A percentile compares a stretch with the other conserved stretches of the same genome.
phyloP scores from a whole-genome alignment of 2,113 vertebrate genomes.

The Emydura subglobosa region DNA sequence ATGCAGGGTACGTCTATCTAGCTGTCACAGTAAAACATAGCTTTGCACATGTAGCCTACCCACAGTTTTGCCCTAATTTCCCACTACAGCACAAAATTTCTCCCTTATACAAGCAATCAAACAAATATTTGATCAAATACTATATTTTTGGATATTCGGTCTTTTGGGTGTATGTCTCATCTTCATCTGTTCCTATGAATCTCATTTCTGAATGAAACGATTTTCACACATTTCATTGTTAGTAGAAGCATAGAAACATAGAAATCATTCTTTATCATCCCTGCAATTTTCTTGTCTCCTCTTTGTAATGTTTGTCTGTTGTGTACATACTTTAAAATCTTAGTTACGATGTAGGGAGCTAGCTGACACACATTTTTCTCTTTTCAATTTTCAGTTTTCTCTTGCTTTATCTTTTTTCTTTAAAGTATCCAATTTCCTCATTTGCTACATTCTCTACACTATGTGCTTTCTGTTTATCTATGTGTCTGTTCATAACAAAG shows the following conservation, averaged over 20 bases:
- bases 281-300: conserved; percentile 8
- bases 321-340: background rate
- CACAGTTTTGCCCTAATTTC: background rate
- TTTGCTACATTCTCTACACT: background rate
- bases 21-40: background rate
- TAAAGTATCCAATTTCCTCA: background rate
- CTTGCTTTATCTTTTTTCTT: background rate
- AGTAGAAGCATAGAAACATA: background rate
- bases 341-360: background rate
- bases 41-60: background rate
- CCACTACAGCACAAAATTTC: background rate
- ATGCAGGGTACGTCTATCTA: background rate
- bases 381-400: background rate
- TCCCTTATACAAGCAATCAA: background rate
- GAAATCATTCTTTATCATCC: conserved; percentile 4
- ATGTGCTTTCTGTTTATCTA: background rate
- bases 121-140: background rate
- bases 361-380: background rate
- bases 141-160: background rate
- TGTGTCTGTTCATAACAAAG: background rate
- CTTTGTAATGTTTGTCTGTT: background rate
- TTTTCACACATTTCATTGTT: background rate
- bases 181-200: background rate
- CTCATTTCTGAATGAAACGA: background rate
- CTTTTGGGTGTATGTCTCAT: background rate